Evolutionary conservation across 2,113 vertebrate species (phyloP).

Genomic region (Artemisiospiza belli): DNA sequence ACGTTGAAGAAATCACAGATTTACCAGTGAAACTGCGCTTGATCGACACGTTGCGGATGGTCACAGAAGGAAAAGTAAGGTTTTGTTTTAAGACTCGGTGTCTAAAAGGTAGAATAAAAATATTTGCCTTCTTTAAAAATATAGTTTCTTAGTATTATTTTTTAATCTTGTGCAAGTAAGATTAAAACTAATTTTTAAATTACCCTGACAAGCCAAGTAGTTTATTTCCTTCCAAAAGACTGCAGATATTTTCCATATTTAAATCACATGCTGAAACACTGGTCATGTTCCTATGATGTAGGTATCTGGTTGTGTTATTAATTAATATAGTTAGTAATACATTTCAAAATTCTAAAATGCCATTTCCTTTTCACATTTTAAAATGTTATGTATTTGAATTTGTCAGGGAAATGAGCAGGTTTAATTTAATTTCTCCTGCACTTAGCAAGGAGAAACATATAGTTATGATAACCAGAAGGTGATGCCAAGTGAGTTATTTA

Average conservation of each 20-base stretch:
- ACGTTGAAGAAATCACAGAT: constrained; percentile 90
- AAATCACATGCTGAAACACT: not conserved
- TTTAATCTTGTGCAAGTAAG: not conserved
- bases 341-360: not conserved
- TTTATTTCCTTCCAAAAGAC: not conserved
- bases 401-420: not conserved
- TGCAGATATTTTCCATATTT: not conserved
- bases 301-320: not conserved
- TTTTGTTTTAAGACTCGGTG: constrained; percentile 24
- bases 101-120: constrained; percentile 33
- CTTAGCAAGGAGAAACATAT: not conserved
- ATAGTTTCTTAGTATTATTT: not conserved
- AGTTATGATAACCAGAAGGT: not conserved
- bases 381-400: not conserved
- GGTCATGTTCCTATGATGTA: not conserved
- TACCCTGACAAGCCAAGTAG: not conserved
- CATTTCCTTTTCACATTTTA: not conserved
- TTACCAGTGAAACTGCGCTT: constrained; percentile 90
- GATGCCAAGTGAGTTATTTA: not conserved
- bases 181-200: not conserved
- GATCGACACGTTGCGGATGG: constrained; percentile 94
- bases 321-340: not conserved
- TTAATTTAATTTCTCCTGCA: not conserved
- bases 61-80: constrained; percentile 96
- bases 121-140: not conserved